Evolutionary conservation across 2,888 invertebrate genomes (phyloP), one percentile per base, ranked within the genome.

Genomic region (Agonum fuliginosum): DNA sequence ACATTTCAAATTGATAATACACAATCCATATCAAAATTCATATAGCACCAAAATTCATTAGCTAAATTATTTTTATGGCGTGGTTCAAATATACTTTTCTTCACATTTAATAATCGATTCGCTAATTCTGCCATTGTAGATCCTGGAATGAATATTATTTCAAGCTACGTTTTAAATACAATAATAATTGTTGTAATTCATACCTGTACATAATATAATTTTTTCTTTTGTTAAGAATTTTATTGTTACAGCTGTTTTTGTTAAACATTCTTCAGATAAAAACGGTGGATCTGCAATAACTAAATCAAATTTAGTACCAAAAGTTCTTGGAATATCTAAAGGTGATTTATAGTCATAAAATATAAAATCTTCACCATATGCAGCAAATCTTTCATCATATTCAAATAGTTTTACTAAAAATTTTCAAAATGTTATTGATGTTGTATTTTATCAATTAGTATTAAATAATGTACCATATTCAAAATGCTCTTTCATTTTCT

Each of bases 251-350:
- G 95, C 91, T 0, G 93, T 93, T 88, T 97, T 97, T 0, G 91
- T 90, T 62, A 98, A 89, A 86, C 98, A 98, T 85, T 98, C 98
- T 81, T 96, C 94, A 0, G 97, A 94, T 1, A 99, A 88, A 87
- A 98, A 98, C 0, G 99, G 99, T 0, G 99, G 98, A 88, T 99
- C 98, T 0, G 94, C 96, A 72, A 99, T 89, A 0, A 98, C 94
- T 20, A 98, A 84, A 86, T 97, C 95, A 85, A 93, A 97, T 54
- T 88, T 85, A 19, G 87, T 87, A 0, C 88, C 82, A 10, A 91
- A 87, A 8, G 93, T 91, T 30, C 88, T 84, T 0, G 93, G 91
- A 10, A 95, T 83, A 62, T 91, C 89, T 8, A 93, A 89, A 0
- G 96, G 96, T 8, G 88, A 86, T 82, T 95, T 96, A 85, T 97